Base-by-base conservation (phyloP, 2,797 vertebrate species). In the Hipposideros larvatus region DNA sequence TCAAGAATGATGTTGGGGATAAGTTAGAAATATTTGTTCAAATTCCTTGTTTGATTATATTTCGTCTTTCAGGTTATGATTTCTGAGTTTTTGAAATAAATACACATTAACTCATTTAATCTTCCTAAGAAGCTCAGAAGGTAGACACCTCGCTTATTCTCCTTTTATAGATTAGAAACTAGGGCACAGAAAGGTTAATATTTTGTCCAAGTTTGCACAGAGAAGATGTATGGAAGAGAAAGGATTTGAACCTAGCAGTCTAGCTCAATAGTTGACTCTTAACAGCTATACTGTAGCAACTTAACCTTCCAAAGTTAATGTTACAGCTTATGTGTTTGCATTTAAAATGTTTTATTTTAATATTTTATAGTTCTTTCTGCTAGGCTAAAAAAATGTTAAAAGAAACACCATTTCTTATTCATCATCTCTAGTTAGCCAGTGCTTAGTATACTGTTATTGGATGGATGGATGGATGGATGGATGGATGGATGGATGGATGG, bases 261-360 rank as follows among this genome's bases (percentile, higher is more conserved):
- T 75, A 28, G 7, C 63, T 84, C 22, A 46, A 9, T 16, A 82
- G 59, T 22, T n/a, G 65, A n/a, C 37, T 91, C 68, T 34, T 70
- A 43, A 43, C 6, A 57, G 28, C 59, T 28, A 6, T 10, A 48
- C 11, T 22, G 0, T 79, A 63, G 61, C 43, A 82, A 41, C 5
- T 9, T 73, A 43, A 41, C 46, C 57, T 90, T 51, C 26, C 48
- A 66, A 51, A 77, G 15, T 65, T 85, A 82, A 63, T 57, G 26
- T 84, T 75, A 46, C 34, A 46, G 37, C 37, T 26, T 66, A 14
- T 37, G 5, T 53, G 2, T 79, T 93, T 91, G 31, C 74, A 84
- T 61, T 91, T 93, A 63, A 77, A 92, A 94, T 79, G 43, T 68
- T 85, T 97, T 31, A 28, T 51, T 68, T 11, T 46, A 51, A 24